These are phyloP conservation scores for Subacronicta megacephala DNA, from an alignment of 2,888 invertebrate species.

Conservation along the genomic window DNA sequence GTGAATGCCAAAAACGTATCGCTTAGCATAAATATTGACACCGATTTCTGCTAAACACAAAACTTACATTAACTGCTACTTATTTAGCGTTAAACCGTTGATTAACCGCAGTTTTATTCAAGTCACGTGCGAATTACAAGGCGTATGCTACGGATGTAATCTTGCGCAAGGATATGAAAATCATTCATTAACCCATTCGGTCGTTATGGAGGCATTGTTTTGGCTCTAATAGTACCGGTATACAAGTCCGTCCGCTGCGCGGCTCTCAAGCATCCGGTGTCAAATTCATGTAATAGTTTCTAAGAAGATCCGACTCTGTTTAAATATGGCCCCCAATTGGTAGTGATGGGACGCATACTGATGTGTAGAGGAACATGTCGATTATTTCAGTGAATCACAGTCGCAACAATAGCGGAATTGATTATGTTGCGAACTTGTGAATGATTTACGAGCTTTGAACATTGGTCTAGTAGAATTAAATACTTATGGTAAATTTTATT, in stretches of 20 bases:
- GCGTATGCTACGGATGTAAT: slow-evolving; percentile 48
- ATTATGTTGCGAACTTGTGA: slow-evolving; percentile 17
- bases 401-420: slow-evolving; percentile 19
- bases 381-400: slow-evolving; percentile 38
- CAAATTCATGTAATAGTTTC: slow-evolving; percentile 73
- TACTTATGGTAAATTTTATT: no score
- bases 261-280: slow-evolving; percentile 75
- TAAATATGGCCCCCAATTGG: slow-evolving; percentile 52
- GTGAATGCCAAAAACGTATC: slow-evolving; percentile 24
- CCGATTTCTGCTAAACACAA: slow-evolving; percentile 30
- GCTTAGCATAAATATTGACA: slow-evolving; percentile 21
- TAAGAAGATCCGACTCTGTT: slow-evolving; percentile 63
- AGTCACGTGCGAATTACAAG: slow-evolving; percentile 35
- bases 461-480: slow-evolving; percentile 4
- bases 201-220: slow-evolving; percentile 74
- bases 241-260: slow-evolving; percentile 50
- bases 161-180: slow-evolving; percentile 58
- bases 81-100: neutral
- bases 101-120: slow-evolving; percentile 23
- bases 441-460: slow-evolving; percentile 23
- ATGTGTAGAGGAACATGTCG: slow-evolving; percentile 14
- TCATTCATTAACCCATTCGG: slow-evolving; percentile 50
- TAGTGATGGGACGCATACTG: slow-evolving; percentile 28
- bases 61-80: neutral
- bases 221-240: slow-evolving; percentile 61